These are phyloP conservation scores for Sceliomorpha sp. DNA, from an alignment of 2,888 invertebrate genomes.

Conservation along the genomic window DNA sequence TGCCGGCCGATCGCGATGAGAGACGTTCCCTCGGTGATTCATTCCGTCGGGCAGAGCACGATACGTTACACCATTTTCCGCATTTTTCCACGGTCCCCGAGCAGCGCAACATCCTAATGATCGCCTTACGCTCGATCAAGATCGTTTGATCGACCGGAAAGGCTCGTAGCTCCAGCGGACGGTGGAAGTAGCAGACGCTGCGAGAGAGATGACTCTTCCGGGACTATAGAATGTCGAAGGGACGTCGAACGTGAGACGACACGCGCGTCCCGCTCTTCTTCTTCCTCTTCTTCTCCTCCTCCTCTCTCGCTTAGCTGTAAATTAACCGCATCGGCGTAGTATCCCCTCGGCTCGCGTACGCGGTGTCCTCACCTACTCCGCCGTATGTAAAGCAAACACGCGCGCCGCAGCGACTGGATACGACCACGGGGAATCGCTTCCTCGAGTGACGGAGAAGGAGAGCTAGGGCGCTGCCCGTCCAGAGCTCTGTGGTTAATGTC, in stretches of 20 bases:
- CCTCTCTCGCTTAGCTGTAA: slow-evolving; percentile 54
- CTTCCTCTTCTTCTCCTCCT: slow-evolving; percentile 25
- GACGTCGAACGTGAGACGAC: slow-evolving; percentile 13
- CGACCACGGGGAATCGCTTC: slow-evolving; percentile 63
- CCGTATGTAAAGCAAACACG: slow-evolving; percentile 29
- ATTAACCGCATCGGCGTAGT: slow-evolving; percentile 53
- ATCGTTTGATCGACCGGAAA: slow-evolving; percentile 43
- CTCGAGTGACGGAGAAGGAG: neutral
- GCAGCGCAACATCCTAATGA: slow-evolving; percentile 22
- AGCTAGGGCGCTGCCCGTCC: slow-evolving; percentile 21
- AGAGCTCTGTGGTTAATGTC: slow-evolving; percentile 76
- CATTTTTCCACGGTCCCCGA: slow-evolving; percentile 24
- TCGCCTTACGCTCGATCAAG: slow-evolving; percentile 41
- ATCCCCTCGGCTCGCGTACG: slow-evolving; percentile 3
- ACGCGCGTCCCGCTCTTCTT: slow-evolving; percentile 19
- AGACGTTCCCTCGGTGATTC: slow-evolving; percentile 16
- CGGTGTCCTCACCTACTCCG: slow-evolving; percentile 41
- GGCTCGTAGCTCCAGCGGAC: neutral
- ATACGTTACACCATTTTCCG: slow-evolving; percentile 23
- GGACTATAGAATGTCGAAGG: slow-evolving; percentile 1
- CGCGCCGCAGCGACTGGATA: slow-evolving; percentile 55
- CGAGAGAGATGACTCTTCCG: neutral
- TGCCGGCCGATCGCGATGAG: slow-evolving; percentile 7
- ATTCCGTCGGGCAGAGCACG: slow-evolving; percentile 36
- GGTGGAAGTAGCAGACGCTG: neutral